Percentiles rank a stretch among this genome's conserved stretches.
Evolutionary conservation across 2,797 vertebrate species (phyloP).

Genomic region (Halcyon badia): DNA sequence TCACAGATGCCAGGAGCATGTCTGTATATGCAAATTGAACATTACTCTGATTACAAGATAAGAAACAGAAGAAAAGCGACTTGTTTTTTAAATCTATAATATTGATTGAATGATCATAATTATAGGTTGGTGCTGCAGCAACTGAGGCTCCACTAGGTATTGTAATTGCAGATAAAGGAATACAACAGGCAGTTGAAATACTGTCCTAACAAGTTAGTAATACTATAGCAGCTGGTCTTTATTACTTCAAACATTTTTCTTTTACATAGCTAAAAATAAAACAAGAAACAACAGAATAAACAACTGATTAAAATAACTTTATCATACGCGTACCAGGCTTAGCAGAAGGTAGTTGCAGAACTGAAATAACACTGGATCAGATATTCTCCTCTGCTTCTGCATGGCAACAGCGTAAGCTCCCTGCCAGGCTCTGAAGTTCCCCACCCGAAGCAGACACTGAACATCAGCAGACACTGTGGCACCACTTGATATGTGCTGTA

Average conservation of each 20-base stretch:
- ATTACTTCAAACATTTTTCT: neutral
- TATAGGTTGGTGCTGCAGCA: neutral
- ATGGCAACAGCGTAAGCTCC: neutral
- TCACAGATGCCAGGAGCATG: neutral
- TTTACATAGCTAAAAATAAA: constrained; percentile 31
- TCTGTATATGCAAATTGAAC: neutral
- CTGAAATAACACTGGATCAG: neutral
- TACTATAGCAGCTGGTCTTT: constrained; percentile 7
- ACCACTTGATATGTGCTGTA: neutral
- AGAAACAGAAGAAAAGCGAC: neutral
- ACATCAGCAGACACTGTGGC: neutral
- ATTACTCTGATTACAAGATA: constrained; percentile 6
- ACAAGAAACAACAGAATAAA: constrained; percentile 10
- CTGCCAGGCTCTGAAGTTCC: neutral
- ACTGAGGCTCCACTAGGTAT: neutral
- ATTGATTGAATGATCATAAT: constrained; percentile 31
- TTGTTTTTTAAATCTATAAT: constrained; percentile 14
- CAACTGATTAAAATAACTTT: constrained; percentile 6
- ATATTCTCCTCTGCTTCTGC: neutral
- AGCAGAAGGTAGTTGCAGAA: neutral
- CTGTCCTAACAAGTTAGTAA: neutral
- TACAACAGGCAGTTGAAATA: constrained; percentile 29
- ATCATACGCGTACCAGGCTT: neutral
- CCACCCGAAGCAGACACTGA: neutral
- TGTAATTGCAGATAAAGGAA: constrained; percentile 14